These are phyloP conservation scores for Epirrhoe tristata DNA, from an alignment of 2,888 invertebrate species.

Conservation along the genomic window DNA sequence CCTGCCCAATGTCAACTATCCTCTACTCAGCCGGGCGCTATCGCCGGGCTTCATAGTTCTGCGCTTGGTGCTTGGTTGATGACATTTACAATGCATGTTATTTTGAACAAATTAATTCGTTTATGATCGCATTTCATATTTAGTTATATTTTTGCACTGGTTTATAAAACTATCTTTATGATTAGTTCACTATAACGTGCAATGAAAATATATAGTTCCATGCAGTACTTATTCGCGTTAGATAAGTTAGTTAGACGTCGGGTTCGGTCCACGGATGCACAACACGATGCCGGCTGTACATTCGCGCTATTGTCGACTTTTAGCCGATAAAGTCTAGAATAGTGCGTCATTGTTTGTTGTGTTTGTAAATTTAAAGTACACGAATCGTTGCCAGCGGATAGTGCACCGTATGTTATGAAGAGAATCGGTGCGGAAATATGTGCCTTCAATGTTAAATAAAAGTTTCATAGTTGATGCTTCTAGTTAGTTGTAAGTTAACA, in stretches of 20 bases:
- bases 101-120: constrained; percentile 34
- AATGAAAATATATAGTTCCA: constrained; percentile 45
- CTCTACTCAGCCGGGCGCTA: constrained; percentile 45
- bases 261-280: constrained; percentile 63
- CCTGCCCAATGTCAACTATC: constrained; percentile 54
- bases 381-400: constrained; percentile 63
- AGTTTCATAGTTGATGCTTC: constrained; percentile 84
- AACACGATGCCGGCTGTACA: constrained; percentile 30
- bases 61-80: constrained; percentile 17
- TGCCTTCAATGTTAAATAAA: constrained; percentile 85
- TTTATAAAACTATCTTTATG: constrained; percentile 28
- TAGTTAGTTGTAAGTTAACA: constrained; percentile 79
- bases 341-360: constrained; percentile 48
- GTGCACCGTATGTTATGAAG: constrained; percentile 68
- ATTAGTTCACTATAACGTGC: constrained; percentile 43
- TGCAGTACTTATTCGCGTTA: constrained; percentile 54
- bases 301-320: constrained; percentile 41
- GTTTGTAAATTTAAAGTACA: constrained; percentile 55
- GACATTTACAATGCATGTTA: constrained; percentile 50
- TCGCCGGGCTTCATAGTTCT: not conserved
- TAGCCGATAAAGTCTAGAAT: constrained; percentile 46
- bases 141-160: constrained; percentile 18
- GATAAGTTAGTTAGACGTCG: constrained; percentile 46
- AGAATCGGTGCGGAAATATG: constrained; percentile 83
- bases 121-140: constrained; percentile 23